Conservation (phyloP, 2,113 vertebrate genomes). For the Elanoides forficatus region DNA sequence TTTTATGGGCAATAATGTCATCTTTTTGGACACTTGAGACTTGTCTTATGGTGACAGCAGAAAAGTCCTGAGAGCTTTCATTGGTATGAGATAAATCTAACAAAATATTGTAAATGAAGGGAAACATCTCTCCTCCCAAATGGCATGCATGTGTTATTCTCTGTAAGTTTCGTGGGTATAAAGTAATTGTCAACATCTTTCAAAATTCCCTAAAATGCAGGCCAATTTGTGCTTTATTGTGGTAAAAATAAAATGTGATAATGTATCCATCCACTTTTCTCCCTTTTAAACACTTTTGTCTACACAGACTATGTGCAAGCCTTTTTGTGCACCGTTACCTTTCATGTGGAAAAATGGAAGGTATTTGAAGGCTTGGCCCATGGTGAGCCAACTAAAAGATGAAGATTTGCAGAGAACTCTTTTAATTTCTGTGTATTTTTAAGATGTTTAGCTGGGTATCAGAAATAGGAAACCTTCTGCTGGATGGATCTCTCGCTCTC, state of each 20-base stretch:
- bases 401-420: neutral
- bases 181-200: neutral
- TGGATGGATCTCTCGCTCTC: neutral
- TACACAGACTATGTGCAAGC: neutral
- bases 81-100: neutral
- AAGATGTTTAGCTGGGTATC: neutral
- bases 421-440: neutral
- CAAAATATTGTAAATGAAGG: neutral
- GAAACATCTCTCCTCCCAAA: neutral
- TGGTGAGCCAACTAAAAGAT: neutral
- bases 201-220: neutral
- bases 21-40: neutral
- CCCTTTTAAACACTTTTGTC: neutral
- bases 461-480: neutral
- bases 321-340: neutral
- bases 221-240: neutral
- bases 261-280: neutral
- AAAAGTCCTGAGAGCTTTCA: neutral
- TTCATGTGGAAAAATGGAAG: neutral
- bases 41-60: neutral
- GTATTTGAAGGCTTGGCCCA: neutral
- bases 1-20: neutral
- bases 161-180: neutral
- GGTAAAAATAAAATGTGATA: neutral
- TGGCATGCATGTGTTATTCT: neutral